A percentile compares a stretch with the other conserved stretches of the same genome.
Conservation (phyloP, 64 coral and sea anemone species). For the Anthopleura sola region DNA sequence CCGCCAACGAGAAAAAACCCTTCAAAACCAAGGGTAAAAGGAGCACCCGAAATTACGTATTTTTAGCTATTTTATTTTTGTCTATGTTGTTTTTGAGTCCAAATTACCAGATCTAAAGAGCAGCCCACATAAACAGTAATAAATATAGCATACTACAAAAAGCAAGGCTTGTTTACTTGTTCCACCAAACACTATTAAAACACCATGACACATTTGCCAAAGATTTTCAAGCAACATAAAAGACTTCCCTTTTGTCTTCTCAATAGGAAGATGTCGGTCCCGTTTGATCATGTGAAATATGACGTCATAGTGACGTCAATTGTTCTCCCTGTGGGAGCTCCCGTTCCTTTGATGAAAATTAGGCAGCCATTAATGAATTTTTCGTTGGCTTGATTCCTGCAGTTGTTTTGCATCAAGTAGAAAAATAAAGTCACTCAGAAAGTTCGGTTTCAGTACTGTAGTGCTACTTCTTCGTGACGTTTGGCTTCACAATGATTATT, state of each 20-base stretch:
- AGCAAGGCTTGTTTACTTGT: not conserved
- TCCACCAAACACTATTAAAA: conserved; percentile 16
- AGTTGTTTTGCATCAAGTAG: not conserved
- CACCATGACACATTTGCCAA: conserved; percentile 16
- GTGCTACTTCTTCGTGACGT: not conserved
- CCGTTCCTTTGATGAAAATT: not conserved
- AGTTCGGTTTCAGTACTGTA: not conserved
- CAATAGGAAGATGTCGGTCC: not conserved
- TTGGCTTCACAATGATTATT: not conserved
- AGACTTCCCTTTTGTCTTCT: conserved; percentile 6
- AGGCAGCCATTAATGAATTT: conserved; percentile 4
- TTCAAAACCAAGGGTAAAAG: not conserved
- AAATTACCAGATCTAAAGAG: not conserved
- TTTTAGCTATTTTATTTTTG: not conserved
- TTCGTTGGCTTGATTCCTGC: not conserved
- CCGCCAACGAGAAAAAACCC: not conserved
- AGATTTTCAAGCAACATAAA: conserved; percentile 24
- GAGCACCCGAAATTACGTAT: not conserved
- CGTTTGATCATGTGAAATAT: not conserved
- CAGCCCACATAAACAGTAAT: not conserved
- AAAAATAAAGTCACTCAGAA: not conserved
- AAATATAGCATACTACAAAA: not conserved
- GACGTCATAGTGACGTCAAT: conserved; percentile 27
- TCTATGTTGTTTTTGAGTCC: not conserved
- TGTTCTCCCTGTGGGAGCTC: not conserved